Base-by-base conservation (phyloP, 2,113 vertebrate species). In the Amphilophus citrinellus region DNA sequence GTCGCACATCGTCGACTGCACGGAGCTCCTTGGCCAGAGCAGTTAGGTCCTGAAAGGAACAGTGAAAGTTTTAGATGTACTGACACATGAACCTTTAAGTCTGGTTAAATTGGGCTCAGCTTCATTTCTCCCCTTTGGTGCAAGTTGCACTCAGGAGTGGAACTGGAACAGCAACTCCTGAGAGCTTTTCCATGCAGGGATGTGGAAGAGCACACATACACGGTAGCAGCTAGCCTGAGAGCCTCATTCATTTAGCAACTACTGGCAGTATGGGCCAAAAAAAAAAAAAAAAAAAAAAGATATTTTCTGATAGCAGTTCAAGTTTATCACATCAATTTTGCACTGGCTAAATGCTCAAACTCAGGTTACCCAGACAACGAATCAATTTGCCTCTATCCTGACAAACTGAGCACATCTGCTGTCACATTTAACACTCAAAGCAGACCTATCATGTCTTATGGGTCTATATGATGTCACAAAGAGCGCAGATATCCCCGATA, bases 1-100 rank as follows among this genome's bases (percentile, higher is more conserved):
- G 98, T 47, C 97, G 94, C 60, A 98, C 97, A 24, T 99, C 98
- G 27, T 99, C 98, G 9, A 98, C 98, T 0, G 98, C 98, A 27
- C 98, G 96, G 10, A 99, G 96, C 90, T 99, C 98, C 92, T 98
- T 99, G 57, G 98, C 98, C 87, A 99, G 90, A 2, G 98, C 98
- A 0, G 98, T 98, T 94, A 99, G 94, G 89, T 99, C 98, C 98
- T 99, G n/a, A 17, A 47, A 27, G 57, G 18, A 63, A 58, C 10
- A 37, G 20, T 1, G 13, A 63, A 11, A 1, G 24, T 0, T 53
- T 53, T 50, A 73, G 44, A 50, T 3, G 0, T n/a, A 27, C 44
- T 2, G 5, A 53, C 3, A 53, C 24, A 6, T 53, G 9, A 71
- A 30, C 44, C 39, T 71, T 42, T 8, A 32, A 42, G 39, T 10